Percentiles rank a stretch among this genome's conserved stretches.
phyloP scores from a whole-genome alignment of 2,113 vertebrate species.

The Scartelaos histophorus region DNA sequence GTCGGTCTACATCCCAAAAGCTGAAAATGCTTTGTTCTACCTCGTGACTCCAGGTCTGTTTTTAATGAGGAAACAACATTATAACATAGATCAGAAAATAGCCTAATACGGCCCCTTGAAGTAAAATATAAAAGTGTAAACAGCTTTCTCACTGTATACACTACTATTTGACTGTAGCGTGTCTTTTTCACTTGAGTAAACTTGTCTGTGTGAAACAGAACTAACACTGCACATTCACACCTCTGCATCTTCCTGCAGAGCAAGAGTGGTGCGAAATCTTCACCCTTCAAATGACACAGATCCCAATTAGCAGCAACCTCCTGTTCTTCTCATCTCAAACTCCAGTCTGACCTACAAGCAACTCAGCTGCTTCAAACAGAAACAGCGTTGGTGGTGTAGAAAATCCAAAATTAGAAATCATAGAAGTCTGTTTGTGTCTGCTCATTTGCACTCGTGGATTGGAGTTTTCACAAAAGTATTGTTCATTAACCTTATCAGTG shows the following conservation, averaged over 20 bases:
- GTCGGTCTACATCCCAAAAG: too few relatives aligned
- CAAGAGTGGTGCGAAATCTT: slow-evolving; percentile 22
- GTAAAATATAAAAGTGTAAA: background rate
- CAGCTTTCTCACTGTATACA: background rate
- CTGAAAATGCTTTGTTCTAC: too few relatives aligned
- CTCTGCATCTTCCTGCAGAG: slow-evolving; percentile 13
- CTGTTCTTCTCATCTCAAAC: background rate
- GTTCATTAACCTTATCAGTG: too few relatives aligned
- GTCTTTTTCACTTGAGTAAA: background rate
- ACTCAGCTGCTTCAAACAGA: background rate
- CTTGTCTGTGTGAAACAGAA: background rate
- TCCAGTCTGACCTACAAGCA: background rate
- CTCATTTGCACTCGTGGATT: too few relatives aligned
- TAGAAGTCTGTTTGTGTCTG: too few relatives aligned
- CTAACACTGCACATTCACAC: slow-evolving; percentile 9
- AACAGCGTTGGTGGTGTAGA: background rate
- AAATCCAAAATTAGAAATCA: background rate
- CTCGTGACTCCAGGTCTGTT: too few relatives aligned
- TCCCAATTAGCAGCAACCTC: slow-evolving; percentile 30
- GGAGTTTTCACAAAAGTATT: too few relatives aligned
- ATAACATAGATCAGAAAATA: too few relatives aligned
- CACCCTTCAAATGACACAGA: slow-evolving; percentile 15
- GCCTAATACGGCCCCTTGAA: too few relatives aligned
- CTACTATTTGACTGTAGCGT: background rate
- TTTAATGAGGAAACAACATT: too few relatives aligned